phyloP scores from a whole-genome alignment of 2,797 vertebrate genomes.

The Hafferia zeledoni region DNA sequence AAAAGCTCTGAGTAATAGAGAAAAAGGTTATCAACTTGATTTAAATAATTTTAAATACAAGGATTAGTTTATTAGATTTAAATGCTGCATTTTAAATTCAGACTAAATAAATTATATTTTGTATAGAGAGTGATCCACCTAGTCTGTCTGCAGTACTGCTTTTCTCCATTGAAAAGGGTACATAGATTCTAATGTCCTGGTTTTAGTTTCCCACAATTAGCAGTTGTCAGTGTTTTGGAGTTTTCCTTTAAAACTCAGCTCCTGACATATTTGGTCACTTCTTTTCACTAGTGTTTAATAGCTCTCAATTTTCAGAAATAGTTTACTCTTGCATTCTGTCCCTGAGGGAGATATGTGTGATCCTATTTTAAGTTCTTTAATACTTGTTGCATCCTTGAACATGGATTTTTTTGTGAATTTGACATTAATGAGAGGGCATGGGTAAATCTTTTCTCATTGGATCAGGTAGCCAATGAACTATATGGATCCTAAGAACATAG shows the following conservation, averaged over 20 bases:
- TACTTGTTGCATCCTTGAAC: background rate
- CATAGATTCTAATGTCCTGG: background rate
- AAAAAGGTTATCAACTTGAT: background rate
- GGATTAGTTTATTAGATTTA: background rate
- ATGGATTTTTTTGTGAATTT: background rate
- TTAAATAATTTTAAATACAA: background rate
- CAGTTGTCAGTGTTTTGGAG: background rate
- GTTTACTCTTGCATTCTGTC: background rate
- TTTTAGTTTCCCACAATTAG: background rate
- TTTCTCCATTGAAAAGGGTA: background rate
- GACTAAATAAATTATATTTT: background rate
- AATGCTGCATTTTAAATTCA: background rate
- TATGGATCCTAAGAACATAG: background rate
- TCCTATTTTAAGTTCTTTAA: background rate
- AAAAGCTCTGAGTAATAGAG: background rate
- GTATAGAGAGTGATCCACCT: background rate
- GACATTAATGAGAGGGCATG: background rate
- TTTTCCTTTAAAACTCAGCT: background rate
- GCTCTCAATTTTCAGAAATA: background rate
- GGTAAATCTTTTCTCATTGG: background rate
- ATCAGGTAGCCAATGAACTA: background rate
- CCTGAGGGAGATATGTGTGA: background rate
- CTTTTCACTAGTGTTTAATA: background rate
- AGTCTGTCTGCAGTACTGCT: background rate
- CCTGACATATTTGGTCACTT: background rate